phyloP scores from a whole-genome alignment of 2,888 invertebrate genomes.

The Nezara viridula region DNA sequence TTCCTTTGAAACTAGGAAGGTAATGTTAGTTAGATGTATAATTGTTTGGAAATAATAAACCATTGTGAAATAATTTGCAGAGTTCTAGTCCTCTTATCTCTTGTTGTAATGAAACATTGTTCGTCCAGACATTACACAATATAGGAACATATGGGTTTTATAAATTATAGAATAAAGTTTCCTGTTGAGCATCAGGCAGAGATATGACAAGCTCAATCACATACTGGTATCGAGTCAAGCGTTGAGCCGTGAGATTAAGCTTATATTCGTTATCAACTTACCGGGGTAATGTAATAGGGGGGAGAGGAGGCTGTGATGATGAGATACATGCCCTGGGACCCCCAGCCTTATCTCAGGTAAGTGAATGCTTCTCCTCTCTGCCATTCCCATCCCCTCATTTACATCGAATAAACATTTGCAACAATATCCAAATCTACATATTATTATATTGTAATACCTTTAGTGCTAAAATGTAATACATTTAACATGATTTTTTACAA shows the following conservation, averaged over 20 bases:
- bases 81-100: no score
- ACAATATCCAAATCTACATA: neutral
- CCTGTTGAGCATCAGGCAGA: no score
- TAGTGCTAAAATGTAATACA: no score
- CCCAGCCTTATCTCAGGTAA: constrained; percentile 16
- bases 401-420: constrained; percentile 14
- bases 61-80: no score
- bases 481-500: no score
- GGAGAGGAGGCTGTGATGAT: neutral
- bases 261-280: constrained; percentile 9
- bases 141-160: no score
- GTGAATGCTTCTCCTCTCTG: neutral
- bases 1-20: no score
- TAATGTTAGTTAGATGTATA: no score
- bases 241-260: constrained; percentile 24
- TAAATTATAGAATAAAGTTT: no score
- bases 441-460: neutral
- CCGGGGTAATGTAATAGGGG: neutral
- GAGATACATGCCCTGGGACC: constrained; percentile 29
- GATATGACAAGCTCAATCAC: neutral
- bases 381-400: neutral
- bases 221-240: neutral
- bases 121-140: no score
- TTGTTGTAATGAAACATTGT: no score
- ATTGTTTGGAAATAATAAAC: no score